These are phyloP conservation scores for Oasisia sp. DNA, from an alignment of 2,888 invertebrate genomes.

Conservation along the genomic window DNA sequence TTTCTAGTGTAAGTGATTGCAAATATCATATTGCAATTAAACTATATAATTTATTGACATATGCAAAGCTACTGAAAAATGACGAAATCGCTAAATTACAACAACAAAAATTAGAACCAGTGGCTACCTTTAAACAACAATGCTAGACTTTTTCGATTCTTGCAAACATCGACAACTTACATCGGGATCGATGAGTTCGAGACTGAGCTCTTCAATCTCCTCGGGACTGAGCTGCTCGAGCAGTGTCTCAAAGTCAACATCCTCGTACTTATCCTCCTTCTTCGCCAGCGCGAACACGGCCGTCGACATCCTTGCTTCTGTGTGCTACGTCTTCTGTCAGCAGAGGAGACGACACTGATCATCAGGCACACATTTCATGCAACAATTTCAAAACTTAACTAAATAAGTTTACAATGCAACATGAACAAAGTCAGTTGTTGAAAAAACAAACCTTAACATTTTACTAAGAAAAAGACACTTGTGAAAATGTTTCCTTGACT, in stretches of 20 bases:
- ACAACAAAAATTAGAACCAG: too few species aligned
- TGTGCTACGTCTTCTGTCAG: neutral
- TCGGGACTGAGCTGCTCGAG: constrained; percentile 91
- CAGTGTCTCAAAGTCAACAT: constrained; percentile 85
- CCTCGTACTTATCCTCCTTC: constrained; percentile 25
- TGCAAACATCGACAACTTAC: constrained; percentile 74
- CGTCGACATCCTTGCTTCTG: neutral
- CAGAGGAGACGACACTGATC: neutral
- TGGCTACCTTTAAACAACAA: neutral
- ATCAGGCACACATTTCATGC: neutral
- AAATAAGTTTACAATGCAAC: too few species aligned
- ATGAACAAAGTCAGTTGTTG: too few species aligned
- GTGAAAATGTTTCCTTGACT: too few species aligned
- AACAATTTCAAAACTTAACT: neutral
- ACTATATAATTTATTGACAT: too few species aligned
- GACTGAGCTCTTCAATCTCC: constrained; percentile 95
- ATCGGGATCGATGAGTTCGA: constrained; percentile 96
- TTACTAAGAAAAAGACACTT: too few species aligned
- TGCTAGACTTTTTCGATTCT: neutral
- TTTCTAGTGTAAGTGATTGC: too few species aligned
- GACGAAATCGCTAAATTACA: too few species aligned
- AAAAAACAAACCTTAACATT: too few species aligned
- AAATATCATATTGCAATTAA: too few species aligned
- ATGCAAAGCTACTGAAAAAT: too few species aligned
- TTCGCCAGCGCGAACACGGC: neutral